Base-by-base conservation (phyloP, 2,888 invertebrate genomes). In the Schizotus pectinicornis region DNA sequence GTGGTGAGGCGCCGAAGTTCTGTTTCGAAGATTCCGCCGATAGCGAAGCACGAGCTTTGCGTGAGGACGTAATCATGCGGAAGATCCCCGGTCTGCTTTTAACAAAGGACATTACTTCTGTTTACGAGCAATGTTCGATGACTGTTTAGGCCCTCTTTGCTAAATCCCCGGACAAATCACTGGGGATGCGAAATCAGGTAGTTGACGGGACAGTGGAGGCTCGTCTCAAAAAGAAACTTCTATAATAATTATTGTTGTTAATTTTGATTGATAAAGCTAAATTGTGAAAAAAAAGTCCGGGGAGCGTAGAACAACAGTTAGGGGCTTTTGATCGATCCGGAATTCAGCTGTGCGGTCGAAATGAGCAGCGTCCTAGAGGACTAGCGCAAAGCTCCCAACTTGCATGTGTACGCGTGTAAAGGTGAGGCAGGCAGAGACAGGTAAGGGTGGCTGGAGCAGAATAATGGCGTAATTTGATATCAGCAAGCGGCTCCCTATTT, bases 401-500 rank as follows among this genome's bases (percentile, higher is more conserved):
- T 22, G 22, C 22, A 22, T 22, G 22, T 53, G 53, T 46, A 34
- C 51, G 50, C 35, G 56, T 56, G 56, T 50, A 60, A 59, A 60
- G 60, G 60, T 60, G 60, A 60, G 60, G 55, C 50, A 56, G 22
- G 58, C 57, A 57, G 62, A 71, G 71, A 67, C 70, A 73, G 72
- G 73, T 74, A 74, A 74, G 74, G 74, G 74, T 74, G 72, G 73
- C 67, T 70, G 71, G 64, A 68, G 70, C 70, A 71, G 74, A 74
- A 75, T 75, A 75, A 75, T 75, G 75, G 75, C 58, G 75, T 74
- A 75, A 75, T 74, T 71, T 68, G 75, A 75, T 75, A 75, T 72
- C 71, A 65, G 67, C 73, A 64, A 74, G 73, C 74, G 73, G 75
- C 74, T 74, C 74, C 74, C 74, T 72, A 73, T 75, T 73, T 74